Evolutionary conservation across 2,888 invertebrate species (phyloP).

Genomic region (Amaurobius ferox): DNA sequence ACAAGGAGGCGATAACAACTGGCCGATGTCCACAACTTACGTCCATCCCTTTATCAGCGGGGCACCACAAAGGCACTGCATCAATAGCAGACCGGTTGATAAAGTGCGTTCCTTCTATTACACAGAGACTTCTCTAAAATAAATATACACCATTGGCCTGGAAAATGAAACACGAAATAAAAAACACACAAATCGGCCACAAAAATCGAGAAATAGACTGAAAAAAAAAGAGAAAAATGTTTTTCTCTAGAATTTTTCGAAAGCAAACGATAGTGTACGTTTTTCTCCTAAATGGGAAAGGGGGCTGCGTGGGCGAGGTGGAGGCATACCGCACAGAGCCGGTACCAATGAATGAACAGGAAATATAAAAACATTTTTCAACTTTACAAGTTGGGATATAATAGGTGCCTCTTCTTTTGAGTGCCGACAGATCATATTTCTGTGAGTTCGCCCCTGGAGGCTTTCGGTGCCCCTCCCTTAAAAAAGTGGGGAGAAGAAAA

Average conservation of each 20-base stretch:
- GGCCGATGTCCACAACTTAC: no score
- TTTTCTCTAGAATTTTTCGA: slow-evolving; percentile 49
- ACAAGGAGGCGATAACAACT: not conserved
- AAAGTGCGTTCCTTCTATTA: not conserved
- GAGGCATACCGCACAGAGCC: slow-evolving; percentile 26
- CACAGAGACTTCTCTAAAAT: slow-evolving; percentile 31
- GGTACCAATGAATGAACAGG: slow-evolving; percentile 72
- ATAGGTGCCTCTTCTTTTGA: slow-evolving; percentile 66
- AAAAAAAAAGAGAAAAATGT: slow-evolving; percentile 27
- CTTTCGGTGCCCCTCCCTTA: not conserved
- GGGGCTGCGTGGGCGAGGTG: not conserved
- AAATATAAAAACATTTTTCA: slow-evolving; percentile 73
- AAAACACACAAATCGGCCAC: slow-evolving; percentile 19
- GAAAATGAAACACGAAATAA: slow-evolving; percentile 13
- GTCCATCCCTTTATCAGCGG: not conserved
- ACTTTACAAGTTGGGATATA: slow-evolving; percentile 71
- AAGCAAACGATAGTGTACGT: slow-evolving; percentile 60
- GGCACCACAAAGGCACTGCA: slow-evolving; percentile 26
- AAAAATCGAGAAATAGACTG: slow-evolving; percentile 35
- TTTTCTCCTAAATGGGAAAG: slow-evolving; percentile 34
- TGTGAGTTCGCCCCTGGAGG: slow-evolving; percentile 57
- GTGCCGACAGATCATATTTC: slow-evolving; percentile 70
- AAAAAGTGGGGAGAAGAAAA: slow-evolving; percentile 1
- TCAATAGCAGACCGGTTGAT: slow-evolving; percentile 39
- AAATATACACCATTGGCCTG: slow-evolving; percentile 38